Base-by-base conservation (phyloP, 2,113 vertebrate genomes). In the Axis porcinus region DNA sequence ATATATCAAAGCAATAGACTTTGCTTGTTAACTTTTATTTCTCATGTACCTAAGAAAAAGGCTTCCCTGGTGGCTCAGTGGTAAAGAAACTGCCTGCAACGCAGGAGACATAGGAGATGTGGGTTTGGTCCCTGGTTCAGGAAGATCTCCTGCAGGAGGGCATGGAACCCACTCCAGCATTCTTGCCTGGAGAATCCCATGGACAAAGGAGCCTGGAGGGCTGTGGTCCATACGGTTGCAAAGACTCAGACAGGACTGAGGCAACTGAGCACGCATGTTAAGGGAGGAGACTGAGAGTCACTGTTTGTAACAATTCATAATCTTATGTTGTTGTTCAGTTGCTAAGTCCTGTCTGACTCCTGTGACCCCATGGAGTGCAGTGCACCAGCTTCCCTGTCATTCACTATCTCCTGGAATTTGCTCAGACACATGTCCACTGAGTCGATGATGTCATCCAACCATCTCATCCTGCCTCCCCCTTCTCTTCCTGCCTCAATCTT, bases 1-100 rank as follows among this genome's bases (percentile, higher is more conserved):
- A 88, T 94, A 60, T 90, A 83, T 89, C 50, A 82, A 96, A 81
- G 14, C 15, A 64, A 13, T 91, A 96, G 8, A 50, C 11, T 16
- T 94, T 84, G 8, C 27, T 64, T 87, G 25, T 86, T 88, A 93
- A 54, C 2, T 89, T 91, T 79, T 57, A 85, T 36, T 92, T 95
- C 40, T 93, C 64, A 74, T 70, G 11, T 57, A 92, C 7, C 78
- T 60, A 79, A 74, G 25, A 54, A 90, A 76, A 43, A 12, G 36
- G 36, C 36, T 76, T 43, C 19, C 70, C 70, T 14, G 36, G 23
- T 76, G 21, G 70, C 36, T 76, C 0, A 6, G 5, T 0, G 0
- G 21, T 76, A 43, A 43, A 43, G 36, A 76, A 40, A 25, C 70
- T 43, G 21, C 11, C 70, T 43, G 40, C 11, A 43, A 43, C 1